Percentiles rank a stretch among this genome's conserved stretches.
Conservation (phyloP, 2,888 invertebrate genomes). For the Lamellibrachia columna region DNA sequence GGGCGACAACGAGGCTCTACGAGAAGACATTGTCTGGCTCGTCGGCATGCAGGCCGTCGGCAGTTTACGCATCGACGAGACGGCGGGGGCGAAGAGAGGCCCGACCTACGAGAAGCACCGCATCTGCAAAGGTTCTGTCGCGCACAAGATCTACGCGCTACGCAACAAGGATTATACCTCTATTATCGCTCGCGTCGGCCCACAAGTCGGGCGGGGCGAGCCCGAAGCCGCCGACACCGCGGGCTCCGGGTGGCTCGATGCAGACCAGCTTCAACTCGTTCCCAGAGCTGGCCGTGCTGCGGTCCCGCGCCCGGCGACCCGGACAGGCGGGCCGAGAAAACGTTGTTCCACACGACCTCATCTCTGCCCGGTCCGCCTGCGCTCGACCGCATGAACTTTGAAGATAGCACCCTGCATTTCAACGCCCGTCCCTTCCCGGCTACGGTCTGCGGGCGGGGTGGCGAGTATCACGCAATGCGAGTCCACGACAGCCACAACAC, state of each 20-base stretch:
- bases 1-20: conserved; percentile 45
- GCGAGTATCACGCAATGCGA: background rate
- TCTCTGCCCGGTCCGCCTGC: background rate
- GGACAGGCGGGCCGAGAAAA: background rate
- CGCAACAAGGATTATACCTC: background rate
- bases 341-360: background rate
- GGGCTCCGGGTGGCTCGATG: background rate
- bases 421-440: background rate
- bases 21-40: conserved; percentile 50
- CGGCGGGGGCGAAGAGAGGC: background rate
- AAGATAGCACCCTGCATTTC: conserved; percentile 20
- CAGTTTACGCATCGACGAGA: conserved; percentile 41
- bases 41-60: conserved; percentile 54
- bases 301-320: background rate
- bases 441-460: background rate
- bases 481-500: background rate
- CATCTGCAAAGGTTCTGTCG: conserved; percentile 54
- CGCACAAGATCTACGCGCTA: conserved; percentile 44
- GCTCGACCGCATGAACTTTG: conserved; percentile 26
- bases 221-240: background rate
- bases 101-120: conserved; percentile 44
- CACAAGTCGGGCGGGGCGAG: background rate
- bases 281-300: background rate
- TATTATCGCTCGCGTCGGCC: background rate
- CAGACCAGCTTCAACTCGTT: conserved; percentile 5